Base-by-base conservation (phyloP, 1,140 invertebrate genomes). In the Solenopsis fugax region DNA sequence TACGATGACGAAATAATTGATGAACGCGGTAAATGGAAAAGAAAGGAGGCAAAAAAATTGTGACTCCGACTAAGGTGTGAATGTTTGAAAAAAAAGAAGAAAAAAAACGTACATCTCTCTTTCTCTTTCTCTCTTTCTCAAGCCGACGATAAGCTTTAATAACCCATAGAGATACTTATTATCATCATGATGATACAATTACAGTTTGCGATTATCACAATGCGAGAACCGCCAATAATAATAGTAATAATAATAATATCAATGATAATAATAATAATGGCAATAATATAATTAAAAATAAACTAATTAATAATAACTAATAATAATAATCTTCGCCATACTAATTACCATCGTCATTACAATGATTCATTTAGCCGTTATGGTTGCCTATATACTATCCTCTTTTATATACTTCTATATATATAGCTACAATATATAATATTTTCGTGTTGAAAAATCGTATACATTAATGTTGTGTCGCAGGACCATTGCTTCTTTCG, bases 401-500 rank as follows among this genome's bases (percentile, higher is more conserved):
- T 94, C 93, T 93, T 91, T 92, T 92, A 92, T 90, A 93, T 93
- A 93, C 82, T 90, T 93, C 88, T 94, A 93, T 95, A 94, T 94
- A 92, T 95, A 95, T 95, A 95, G 93, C 94, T 95, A 95, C 93
- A 95, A 94, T 94, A 95, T 95, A 95, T 94, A 93, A 93, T 94
- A 94, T 95, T 95, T 94, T 90, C 93, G 94, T 94, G 94, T 95
- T 95, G 94, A 95, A 95, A 95, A 95, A 95, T 95, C 95, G 95
- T 95, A 95, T 95, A 95, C 95, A 95, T 95, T 94, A 95, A 93
- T 93, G 93, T 95, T 95, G 93, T 94, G 93, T 94, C 90, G 93
- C 93, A 95, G 92, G 94, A 94, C 93, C 94, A 94, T 94, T 94
- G 93, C 93, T 94, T 95, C 93, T 92, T 90, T 92, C 84, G 85